phyloP scores from a whole-genome alignment of 2,797 vertebrate species.

The Dendrocincla fuliginosa region DNA sequence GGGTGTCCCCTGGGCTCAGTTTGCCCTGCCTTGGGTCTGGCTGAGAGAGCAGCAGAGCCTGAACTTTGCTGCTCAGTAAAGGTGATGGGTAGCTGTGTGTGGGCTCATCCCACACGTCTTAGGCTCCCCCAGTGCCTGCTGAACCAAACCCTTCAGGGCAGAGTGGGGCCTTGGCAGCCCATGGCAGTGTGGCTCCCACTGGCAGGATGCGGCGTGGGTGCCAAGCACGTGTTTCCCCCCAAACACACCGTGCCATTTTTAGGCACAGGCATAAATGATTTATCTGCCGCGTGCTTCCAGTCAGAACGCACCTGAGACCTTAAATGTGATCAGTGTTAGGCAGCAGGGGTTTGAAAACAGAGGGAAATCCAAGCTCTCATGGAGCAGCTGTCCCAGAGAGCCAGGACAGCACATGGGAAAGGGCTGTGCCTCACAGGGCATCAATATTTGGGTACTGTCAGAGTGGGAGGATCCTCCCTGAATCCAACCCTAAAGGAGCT shows the following conservation, averaged over 20 bases:
- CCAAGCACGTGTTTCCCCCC: neutral
- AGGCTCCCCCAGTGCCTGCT: neutral
- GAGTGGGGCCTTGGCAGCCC: rapidly evolving
- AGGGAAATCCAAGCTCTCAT: neutral
- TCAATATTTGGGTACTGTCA: neutral
- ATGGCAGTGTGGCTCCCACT: neutral
- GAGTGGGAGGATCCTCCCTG: neutral
- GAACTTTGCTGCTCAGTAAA: neutral
- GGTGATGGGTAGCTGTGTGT: neutral
- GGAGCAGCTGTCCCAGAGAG: neutral
- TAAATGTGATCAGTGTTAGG: neutral
- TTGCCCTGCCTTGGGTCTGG: neutral
- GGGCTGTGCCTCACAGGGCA: neutral
- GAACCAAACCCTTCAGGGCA: neutral
- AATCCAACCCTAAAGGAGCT: neutral
- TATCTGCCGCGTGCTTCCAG: neutral
- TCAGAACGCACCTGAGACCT: neutral
- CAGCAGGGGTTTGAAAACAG: neutral
- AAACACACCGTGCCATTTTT: neutral
- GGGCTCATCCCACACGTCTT: rapidly evolving
- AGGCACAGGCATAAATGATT: neutral
- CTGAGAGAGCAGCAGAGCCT: neutral
- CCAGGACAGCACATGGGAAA: neutral
- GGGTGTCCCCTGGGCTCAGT: neutral
- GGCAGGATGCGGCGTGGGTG: rapidly evolving